A percentile compares a stretch with the other conserved stretches of the same genome.
These are phyloP conservation scores for Drosophila quinaria DNA, from an alignment of 2,888 invertebrate genomes.

Conservation along the genomic window DNA sequence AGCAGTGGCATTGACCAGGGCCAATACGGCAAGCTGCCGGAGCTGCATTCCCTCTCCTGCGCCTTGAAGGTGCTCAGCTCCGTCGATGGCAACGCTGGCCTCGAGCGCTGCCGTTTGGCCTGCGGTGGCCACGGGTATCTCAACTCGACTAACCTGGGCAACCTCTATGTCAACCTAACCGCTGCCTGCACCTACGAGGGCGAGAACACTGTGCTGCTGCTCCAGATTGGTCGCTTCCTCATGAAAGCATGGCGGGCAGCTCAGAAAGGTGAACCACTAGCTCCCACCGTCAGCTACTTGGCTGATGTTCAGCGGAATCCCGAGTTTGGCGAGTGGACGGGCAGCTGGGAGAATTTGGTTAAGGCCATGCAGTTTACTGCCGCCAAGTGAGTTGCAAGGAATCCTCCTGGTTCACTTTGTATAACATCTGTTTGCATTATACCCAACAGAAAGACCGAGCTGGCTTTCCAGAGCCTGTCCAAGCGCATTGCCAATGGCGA, in stretches of 20 bases:
- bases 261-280: conserved; percentile 87
- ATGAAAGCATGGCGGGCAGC: conserved; percentile 92
- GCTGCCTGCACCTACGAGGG: conserved; percentile 98
- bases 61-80: conserved; percentile 95
- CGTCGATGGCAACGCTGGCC: conserved; percentile 89
- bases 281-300: conserved; percentile 91
- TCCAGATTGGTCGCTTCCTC: conserved; percentile 95
- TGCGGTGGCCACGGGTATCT: conserved; percentile 99
- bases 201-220: conserved; percentile 96
- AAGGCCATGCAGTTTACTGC: conserved; percentile 86
- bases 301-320: conserved; percentile 56
- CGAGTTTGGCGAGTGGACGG: conserved; percentile 77
- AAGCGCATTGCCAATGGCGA: conserved; percentile 89
- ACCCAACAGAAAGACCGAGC: conserved; percentile 88
- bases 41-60: conserved; percentile 94
- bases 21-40: conserved; percentile 92
- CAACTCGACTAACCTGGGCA: conserved; percentile 92
- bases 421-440: not conserved
- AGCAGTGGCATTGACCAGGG: conserved; percentile 92
- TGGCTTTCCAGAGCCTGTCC: conserved; percentile 90
- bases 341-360: conserved; percentile 84
- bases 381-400: conserved; percentile 83
- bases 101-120: conserved; percentile 93
- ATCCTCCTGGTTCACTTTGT: fast-evolving
- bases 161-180: conserved; percentile 91